These are phyloP conservation scores for Acronicta aceris DNA, from an alignment of 2,888 invertebrate genomes.

Conservation along the genomic window DNA sequence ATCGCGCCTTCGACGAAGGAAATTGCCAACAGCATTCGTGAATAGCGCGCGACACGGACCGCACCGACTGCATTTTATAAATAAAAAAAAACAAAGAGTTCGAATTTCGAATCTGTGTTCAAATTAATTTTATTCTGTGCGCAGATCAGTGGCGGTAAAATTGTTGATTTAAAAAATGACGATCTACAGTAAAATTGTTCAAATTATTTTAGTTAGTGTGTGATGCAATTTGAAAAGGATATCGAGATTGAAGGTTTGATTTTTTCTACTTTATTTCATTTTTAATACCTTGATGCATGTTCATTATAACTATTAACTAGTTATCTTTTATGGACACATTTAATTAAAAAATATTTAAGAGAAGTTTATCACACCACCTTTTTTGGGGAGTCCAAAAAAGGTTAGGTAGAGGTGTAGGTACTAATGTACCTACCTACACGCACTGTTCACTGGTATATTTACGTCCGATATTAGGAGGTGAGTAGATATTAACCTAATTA, in stretches of 20 bases:
- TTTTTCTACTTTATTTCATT: not conserved
- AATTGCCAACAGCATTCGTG: constrained; percentile 72
- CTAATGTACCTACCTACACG: too few relatives aligned
- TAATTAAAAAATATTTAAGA: too few relatives aligned
- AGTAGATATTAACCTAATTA: too few relatives aligned
- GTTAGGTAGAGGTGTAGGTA: too few relatives aligned
- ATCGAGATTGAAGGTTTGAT: constrained; percentile 60
- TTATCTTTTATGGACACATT: too few relatives aligned
- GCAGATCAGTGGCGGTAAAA: constrained; percentile 48
- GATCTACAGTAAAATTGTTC: constrained; percentile 86
- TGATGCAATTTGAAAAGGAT: constrained; percentile 63
- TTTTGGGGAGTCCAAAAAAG: too few relatives aligned
- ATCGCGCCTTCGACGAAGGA: constrained; percentile 60
- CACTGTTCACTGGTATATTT: too few relatives aligned
- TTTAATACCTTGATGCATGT: not conserved
- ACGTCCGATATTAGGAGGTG: too few relatives aligned
- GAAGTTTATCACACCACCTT: too few relatives aligned
- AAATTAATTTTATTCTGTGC: constrained; percentile 31
- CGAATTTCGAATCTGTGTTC: constrained; percentile 36
- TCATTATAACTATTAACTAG: too few relatives aligned
- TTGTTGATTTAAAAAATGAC: constrained; percentile 74
- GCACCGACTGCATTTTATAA: constrained; percentile 58
- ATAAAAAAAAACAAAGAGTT: constrained; percentile 33
- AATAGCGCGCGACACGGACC: constrained; percentile 68
- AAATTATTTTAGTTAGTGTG: constrained; percentile 85